Conservation (phyloP, 2,888 invertebrate genomes). For the Andrena praecox region DNA sequence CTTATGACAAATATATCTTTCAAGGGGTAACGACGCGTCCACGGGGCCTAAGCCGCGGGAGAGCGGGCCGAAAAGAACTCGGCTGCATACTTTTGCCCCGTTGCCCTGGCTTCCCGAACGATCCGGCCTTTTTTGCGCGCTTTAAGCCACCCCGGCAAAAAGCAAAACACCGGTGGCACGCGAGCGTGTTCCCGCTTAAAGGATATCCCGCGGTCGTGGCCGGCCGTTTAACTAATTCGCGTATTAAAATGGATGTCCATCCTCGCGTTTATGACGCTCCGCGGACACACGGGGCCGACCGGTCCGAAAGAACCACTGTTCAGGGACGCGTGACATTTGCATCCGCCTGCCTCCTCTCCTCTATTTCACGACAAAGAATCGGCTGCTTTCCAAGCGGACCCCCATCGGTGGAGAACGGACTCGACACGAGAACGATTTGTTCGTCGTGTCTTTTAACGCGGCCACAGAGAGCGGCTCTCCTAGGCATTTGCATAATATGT, state of each 20-base stretch:
- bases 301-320: background rate
- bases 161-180: slow-evolving; percentile 69
- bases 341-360: slow-evolving; percentile 15
- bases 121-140: slow-evolving; percentile 66
- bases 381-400: background rate
- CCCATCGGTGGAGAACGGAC: slow-evolving; percentile 5
- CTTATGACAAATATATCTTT: slow-evolving; percentile 65
- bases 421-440: slow-evolving; percentile 65
- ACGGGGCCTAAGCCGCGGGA: slow-evolving; percentile 50
- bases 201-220: slow-evolving; percentile 55
- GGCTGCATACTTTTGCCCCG: slow-evolving; percentile 61
- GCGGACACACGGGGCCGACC: slow-evolving; percentile 56
- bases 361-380: slow-evolving; percentile 24
- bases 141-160: slow-evolving; percentile 63
- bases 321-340: slow-evolving; percentile 60
- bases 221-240: slow-evolving; percentile 76
- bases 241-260: slow-evolving; percentile 78
- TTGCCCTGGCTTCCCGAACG: slow-evolving; percentile 48
- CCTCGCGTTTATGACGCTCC: slow-evolving; percentile 63
- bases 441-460: slow-evolving; percentile 54
- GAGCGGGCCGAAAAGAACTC: slow-evolving; percentile 50
- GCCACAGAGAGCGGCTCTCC: slow-evolving; percentile 22
- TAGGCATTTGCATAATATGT: slow-evolving; percentile 62
- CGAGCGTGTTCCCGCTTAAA: slow-evolving; percentile 64
- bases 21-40: slow-evolving; percentile 50